A percentile compares a stretch with the other conserved stretches of the same genome.
Conservation (phyloP, 2,888 invertebrate species). For the Andrena trimmerana region DNA sequence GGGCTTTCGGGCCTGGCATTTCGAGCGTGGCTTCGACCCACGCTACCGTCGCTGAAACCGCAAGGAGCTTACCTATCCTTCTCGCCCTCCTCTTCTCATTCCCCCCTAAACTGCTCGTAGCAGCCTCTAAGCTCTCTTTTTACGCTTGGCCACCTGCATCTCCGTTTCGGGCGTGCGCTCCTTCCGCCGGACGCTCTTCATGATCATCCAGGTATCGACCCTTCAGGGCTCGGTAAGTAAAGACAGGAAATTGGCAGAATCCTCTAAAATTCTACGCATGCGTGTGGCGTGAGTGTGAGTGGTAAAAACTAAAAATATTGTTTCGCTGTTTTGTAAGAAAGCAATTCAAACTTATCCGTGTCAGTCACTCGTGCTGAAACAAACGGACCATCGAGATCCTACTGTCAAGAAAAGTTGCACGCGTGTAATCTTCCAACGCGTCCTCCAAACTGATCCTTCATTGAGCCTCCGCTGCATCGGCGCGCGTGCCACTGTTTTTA, state of each 20-base stretch:
- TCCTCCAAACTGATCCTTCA: conserved; percentile 7
- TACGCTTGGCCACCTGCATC: conserved; percentile 15
- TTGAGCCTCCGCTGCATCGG: conserved; percentile 21
- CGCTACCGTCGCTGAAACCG: conserved; percentile 19
- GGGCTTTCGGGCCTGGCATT: conserved; percentile 29
- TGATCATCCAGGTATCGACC: conserved; percentile 5
- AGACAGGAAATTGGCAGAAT: not conserved
- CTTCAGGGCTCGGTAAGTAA: not conserved
- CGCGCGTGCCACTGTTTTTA: conserved; percentile 34
- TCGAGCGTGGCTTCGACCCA: conserved; percentile 45
- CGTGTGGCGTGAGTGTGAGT: too few relatives aligned
- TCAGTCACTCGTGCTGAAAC: too few relatives aligned
- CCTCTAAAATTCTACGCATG: too few relatives aligned
- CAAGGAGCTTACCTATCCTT: conserved; percentile 43
- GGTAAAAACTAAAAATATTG: too few relatives aligned
- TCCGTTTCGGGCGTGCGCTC: not conserved
- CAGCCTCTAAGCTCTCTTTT: conserved; percentile 20
- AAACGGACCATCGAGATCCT: too few relatives aligned
- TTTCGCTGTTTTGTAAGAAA: too few relatives aligned
- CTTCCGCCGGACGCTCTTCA: conserved; percentile 11
- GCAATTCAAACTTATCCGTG: too few relatives aligned
- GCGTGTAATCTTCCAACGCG: conserved; percentile 3
- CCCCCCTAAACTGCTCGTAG: conserved; percentile 27
- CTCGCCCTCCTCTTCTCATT: conserved; percentile 9
- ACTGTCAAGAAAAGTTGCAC: not conserved